Conservation (phyloP, 1,140 invertebrate species). For the Tetranychus cinnabarinus region DNA sequence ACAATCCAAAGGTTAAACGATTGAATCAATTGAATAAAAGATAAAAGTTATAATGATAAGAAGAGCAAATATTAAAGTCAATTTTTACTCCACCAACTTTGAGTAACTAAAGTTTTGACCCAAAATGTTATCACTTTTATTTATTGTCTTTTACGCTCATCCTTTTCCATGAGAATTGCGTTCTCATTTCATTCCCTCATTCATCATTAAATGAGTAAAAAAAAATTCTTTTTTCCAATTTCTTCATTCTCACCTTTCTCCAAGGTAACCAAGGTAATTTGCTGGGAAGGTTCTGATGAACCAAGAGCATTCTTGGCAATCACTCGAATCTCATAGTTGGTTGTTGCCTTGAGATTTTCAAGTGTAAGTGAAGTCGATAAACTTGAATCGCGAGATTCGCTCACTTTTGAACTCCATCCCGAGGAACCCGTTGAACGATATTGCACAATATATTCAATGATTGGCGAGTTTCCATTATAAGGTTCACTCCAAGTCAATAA, state of each 20-base stretch:
- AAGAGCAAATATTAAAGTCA: too few species aligned
- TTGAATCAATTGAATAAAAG: too few species aligned
- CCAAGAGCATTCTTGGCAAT: not conserved
- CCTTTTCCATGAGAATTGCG: too few species aligned
- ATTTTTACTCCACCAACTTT: too few species aligned
- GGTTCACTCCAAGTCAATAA: slow-evolving; percentile 76
- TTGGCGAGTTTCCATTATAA: slow-evolving; percentile 82
- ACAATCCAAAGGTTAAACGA: too few species aligned
- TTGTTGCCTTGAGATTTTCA: not conserved
- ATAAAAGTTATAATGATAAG: too few species aligned
- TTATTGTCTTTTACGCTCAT: too few species aligned
- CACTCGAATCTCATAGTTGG: not conserved
- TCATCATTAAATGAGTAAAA: too few species aligned
- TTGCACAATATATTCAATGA: slow-evolving; percentile 70
- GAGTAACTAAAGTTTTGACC: too few species aligned
- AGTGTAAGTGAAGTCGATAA: not conserved
- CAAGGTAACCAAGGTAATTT: not conserved
- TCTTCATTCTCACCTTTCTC: not conserved
- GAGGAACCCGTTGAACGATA: not conserved
- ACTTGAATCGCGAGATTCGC: not conserved
- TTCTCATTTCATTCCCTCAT: too few species aligned
- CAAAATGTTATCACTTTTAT: too few species aligned
- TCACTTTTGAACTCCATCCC: not conserved
- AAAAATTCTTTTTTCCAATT: too few species aligned
- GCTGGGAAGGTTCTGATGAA: not conserved